Percentiles rank a stretch among this genome's conserved stretches.
Evolutionary conservation across 2,113 vertebrate genomes (phyloP).

Genomic region (Columba livia): DNA sequence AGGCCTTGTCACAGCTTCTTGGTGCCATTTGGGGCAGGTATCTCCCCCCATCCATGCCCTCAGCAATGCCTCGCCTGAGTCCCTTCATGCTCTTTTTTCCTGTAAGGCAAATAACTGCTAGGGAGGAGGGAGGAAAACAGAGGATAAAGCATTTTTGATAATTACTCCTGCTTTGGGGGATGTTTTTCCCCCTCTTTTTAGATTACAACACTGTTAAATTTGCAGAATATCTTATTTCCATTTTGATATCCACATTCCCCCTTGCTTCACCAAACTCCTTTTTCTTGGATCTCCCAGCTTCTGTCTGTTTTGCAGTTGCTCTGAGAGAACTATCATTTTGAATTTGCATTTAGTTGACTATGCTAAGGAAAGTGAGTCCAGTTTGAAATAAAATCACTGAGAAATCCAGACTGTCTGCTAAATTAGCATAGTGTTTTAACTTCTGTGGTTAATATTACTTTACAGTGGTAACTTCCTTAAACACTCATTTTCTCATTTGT

Average conservation of each 20-base stretch:
- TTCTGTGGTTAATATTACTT: neutral
- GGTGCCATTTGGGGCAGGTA: accelerated
- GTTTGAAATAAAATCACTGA: neutral
- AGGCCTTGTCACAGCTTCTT: neutral
- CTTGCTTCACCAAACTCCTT: neutral
- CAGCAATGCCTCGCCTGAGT: neutral
- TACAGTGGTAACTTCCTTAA: neutral
- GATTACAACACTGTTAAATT: neutral
- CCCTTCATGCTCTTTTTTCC: neutral
- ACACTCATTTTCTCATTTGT: neutral
- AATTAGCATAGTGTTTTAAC: neutral
- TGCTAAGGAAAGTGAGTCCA: neutral
- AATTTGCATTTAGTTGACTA: neutral
- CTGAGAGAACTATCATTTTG: neutral
- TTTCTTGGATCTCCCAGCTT: neutral
- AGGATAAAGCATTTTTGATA: neutral
- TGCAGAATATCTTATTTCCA: neutral
- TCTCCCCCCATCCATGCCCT: accelerated
- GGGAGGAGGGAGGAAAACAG: neutral
- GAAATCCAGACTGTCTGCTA: neutral
- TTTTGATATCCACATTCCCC: neutral
- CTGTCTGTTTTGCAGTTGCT: neutral
- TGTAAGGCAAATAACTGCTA: neutral
- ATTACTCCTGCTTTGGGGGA: neutral
- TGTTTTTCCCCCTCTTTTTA: neutral